Conservation (phyloP, 1,140 invertebrate species). For the Helicorthomorpha holstii region DNA sequence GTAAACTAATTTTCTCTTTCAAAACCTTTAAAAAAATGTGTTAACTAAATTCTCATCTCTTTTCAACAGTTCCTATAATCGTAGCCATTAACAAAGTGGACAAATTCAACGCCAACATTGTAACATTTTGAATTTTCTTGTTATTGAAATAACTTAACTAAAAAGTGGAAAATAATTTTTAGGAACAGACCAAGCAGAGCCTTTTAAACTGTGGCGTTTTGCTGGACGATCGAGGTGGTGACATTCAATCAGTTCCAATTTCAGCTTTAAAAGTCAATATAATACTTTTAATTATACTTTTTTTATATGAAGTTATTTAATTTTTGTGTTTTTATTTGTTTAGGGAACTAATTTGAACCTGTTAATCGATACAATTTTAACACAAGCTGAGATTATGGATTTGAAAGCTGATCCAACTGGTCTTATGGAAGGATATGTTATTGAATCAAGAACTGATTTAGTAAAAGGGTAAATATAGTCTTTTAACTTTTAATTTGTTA, state of each 20-base stretch:
- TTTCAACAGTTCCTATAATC: slow-evolving; percentile 66
- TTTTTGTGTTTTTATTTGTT: slow-evolving; percentile 4
- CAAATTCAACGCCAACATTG: slow-evolving; percentile 63
- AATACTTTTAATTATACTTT: background rate
- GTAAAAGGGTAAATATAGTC: slow-evolving; percentile 41
- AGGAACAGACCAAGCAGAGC: slow-evolving; percentile 56
- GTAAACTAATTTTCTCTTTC: slow-evolving; percentile 18
- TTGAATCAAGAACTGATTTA: slow-evolving; percentile 65
- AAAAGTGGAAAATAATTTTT: slow-evolving; percentile 14
- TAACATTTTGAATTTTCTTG: background rate
- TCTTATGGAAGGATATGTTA: slow-evolving; percentile 67
- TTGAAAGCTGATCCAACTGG: slow-evolving; percentile 65
- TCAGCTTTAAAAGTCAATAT: slow-evolving; percentile 52
- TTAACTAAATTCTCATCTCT: background rate
- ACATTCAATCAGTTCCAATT: slow-evolving; percentile 76
- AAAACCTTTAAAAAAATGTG: slow-evolving; percentile 45
- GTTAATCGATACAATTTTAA: slow-evolving; percentile 65
- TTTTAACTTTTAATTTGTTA: background rate
- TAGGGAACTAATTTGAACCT: slow-evolving; percentile 57
- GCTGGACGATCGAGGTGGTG: slow-evolving; percentile 77
- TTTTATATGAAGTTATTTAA: background rate
- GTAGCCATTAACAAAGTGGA: slow-evolving; percentile 99
- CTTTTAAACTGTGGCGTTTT: slow-evolving; percentile 57
- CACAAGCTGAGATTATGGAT: slow-evolving; percentile 72
- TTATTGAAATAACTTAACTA: background rate